These are phyloP conservation scores for Pelvicachromis taeniatus DNA, from an alignment of 2,113 vertebrate genomes.

Conservation along the genomic window DNA sequence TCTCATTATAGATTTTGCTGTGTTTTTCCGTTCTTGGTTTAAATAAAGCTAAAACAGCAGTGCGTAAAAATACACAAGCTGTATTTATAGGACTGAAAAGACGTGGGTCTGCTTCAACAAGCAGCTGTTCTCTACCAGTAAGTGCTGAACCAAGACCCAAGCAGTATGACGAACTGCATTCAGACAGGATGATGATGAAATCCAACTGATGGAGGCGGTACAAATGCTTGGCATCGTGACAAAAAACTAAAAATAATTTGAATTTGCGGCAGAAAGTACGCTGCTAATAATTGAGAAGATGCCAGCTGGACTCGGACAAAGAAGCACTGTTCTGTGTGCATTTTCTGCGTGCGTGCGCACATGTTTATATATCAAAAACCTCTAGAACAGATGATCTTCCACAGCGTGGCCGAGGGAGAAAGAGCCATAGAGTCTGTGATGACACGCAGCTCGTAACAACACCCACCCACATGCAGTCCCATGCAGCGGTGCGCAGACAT, in stretches of 20 bases:
- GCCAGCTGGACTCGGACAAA: slow-evolving; percentile 11
- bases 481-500: not conserved
- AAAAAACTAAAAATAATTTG: not conserved
- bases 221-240: not conserved
- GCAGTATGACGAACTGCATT: not conserved
- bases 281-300: slow-evolving; percentile 4
- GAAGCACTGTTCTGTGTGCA: not conserved
- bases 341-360: not conserved
- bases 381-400: not conserved
- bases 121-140: not conserved
- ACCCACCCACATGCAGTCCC: not conserved
- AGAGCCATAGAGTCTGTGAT: not conserved
- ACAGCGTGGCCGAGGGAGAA: not conserved
- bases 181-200: not conserved
- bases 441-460: not conserved
- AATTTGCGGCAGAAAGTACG: slow-evolving; percentile 13
- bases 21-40: not conserved
- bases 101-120: not conserved
- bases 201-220: not conserved
- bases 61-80: not conserved
- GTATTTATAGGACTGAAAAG: not conserved
- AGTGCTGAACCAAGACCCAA: not conserved
- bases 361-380: no score
- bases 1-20: not conserved
- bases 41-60: not conserved